phyloP scores from a whole-genome alignment of 2,888 invertebrate genomes.

The Deilephila elpenor region DNA sequence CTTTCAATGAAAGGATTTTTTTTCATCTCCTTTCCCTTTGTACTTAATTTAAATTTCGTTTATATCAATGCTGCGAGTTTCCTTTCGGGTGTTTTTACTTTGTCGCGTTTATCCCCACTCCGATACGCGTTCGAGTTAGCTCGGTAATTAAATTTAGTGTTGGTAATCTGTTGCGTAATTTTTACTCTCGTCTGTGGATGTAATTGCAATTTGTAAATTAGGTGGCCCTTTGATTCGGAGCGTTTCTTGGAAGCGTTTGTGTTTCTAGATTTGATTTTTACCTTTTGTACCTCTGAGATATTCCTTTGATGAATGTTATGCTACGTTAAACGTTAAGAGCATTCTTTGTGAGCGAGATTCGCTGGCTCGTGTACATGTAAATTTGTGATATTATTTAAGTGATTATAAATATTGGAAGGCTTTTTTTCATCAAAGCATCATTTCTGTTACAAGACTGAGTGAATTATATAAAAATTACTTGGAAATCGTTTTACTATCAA shows the following conservation, averaged over 20 bases:
- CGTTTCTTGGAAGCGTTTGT: slow-evolving; percentile 66
- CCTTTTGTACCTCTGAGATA: slow-evolving; percentile 57
- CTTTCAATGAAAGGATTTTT: slow-evolving; percentile 85
- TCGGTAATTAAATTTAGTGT: slow-evolving; percentile 84
- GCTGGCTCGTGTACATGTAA: neutral
- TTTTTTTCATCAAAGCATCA: no score
- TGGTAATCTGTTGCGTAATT: slow-evolving; percentile 79
- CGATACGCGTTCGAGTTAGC: slow-evolving; percentile 83
- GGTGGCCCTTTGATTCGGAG: slow-evolving; percentile 74
- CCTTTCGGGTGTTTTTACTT: slow-evolving; percentile 84
- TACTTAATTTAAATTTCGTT: slow-evolving; percentile 86
- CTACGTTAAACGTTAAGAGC: slow-evolving; percentile 39
- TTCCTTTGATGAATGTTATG: slow-evolving; percentile 57
- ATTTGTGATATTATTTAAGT: neutral
- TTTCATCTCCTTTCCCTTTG: slow-evolving; percentile 84
- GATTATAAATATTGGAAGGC: neutral
- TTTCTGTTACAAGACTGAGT: no score
- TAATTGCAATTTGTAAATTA: slow-evolving; percentile 83
- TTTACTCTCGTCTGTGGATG: slow-evolving; percentile 69
- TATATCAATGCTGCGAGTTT: slow-evolving; percentile 84
- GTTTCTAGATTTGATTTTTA: slow-evolving; percentile 48
- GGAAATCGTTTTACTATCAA: no score
- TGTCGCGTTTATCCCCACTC: slow-evolving; percentile 84
- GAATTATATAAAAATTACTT: no score
- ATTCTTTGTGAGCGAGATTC: slow-evolving; percentile 28